Evolutionary conservation across 1,140 invertebrate genomes (phyloP), one percentile per base, ranked within the genome.

Genomic region (Bombus confusus): DNA sequence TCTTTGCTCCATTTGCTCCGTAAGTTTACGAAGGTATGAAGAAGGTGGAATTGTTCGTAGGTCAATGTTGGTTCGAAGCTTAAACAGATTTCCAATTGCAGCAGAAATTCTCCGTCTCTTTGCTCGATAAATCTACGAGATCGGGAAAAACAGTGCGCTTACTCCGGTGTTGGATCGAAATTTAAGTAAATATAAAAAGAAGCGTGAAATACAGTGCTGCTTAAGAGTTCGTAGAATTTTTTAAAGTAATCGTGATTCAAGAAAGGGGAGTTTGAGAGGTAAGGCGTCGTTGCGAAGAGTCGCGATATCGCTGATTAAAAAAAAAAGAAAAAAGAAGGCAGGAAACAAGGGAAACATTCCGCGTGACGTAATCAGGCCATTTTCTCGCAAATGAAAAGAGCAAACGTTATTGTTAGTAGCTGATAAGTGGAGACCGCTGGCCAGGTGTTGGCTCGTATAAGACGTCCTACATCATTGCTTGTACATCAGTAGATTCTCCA

Each of bases 351-450:
- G 71, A 79, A 73, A 6, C 47, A 69, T 31, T 78, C 15, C 34
- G 71, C 66, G 66, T 90, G 89, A 90, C 86, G 89, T 52, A 90
- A 88, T 25, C 34, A 64, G 52, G 9, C 79, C 82, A 87, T 90
- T 89, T 92, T 87, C 81, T 80, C 78, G 87, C 89, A 89, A 93
- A 93, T 88, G 88, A 75, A 78, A 87, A 91, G 88, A 91, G 91
- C 86, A 93, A 93, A 91, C 80, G 79, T 80, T 69, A 81, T 81
- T 85, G 88, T 92, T 91, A 92, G 91, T 90, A 75, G 85, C 88
- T 85, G 91, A 93, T 93, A 93, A 93, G 89, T 91, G 89, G 89
- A 85, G 86, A 76, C 85, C 74, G 80, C 72, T 91, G 87, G 87
- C 88, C 90, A 92, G 89, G 86, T 77, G 68, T 82, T 31, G 64